Evolutionary conservation across 2,113 vertebrate genomes (phyloP).

Genomic region (Saccopteryx bilineata): DNA sequence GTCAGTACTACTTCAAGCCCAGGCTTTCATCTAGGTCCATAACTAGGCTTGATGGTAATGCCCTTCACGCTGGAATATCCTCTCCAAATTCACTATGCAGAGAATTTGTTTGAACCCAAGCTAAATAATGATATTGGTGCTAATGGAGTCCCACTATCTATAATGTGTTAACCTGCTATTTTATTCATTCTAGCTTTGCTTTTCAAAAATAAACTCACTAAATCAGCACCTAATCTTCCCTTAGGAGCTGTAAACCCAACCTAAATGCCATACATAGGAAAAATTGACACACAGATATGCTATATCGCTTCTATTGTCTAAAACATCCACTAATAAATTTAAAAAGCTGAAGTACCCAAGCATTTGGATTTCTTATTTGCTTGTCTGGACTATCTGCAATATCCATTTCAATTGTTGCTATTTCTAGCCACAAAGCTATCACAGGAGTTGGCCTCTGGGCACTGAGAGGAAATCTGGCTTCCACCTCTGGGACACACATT

Average conservation of each 20-base stretch:
- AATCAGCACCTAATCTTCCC: background rate
- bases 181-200: background rate
- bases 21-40: background rate
- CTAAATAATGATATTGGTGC: background rate
- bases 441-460: background rate
- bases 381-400: conserved; percentile 75
- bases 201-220: conserved; percentile 52
- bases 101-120: background rate
- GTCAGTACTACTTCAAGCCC: background rate
- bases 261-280: background rate
- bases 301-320: conserved; percentile 39
- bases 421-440: conserved; percentile 70
- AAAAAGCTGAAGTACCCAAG: conserved; percentile 60
- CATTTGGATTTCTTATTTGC: conserved; percentile 61
- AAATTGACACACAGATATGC: background rate
- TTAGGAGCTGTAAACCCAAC: background rate
- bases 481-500: conserved; percentile 76
- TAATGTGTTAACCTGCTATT: background rate
- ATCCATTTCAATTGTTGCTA: conserved; percentile 78
- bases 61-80: background rate
- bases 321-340: conserved; percentile 42
- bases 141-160: background rate
- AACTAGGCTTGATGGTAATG: background rate
- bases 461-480: conserved; percentile 71
- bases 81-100: background rate